Percentiles rank a stretch among this genome's conserved stretches.
phyloP scores from a whole-genome alignment of 2,113 vertebrate species.

The Gymnobelideus leadbeateri region DNA sequence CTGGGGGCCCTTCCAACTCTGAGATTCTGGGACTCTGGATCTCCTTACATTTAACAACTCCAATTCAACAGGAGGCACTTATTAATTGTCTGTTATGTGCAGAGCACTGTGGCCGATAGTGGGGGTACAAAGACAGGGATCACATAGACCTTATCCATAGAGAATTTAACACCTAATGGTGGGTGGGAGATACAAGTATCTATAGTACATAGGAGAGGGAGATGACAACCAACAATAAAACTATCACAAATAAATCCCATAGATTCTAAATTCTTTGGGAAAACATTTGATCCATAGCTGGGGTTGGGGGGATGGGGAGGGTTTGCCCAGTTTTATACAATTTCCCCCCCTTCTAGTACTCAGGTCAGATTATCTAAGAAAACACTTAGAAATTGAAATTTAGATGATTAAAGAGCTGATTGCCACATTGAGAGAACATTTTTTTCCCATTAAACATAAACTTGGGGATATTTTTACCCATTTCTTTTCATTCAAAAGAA shows the following conservation, averaged over 20 bases:
- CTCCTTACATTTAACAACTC: background rate
- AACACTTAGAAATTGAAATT: background rate
- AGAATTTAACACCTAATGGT: background rate
- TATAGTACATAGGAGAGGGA: background rate
- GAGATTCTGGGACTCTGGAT: background rate
- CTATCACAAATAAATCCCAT: background rate
- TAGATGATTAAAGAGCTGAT: conserved; percentile 6
- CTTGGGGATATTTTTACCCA: background rate
- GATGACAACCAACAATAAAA: background rate
- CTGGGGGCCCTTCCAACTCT: background rate
- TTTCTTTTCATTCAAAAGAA: conserved; percentile 38
- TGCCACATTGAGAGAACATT: background rate
- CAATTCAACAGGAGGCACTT: background rate
- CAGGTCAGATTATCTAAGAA: background rate
- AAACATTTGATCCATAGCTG: background rate
- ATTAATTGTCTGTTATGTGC: background rate
- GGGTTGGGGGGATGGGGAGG: too few species aligned
- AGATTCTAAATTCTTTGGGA: background rate
- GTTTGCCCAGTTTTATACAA: background rate
- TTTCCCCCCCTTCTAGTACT: background rate
- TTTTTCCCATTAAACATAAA: conserved; percentile 7
- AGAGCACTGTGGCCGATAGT: background rate
- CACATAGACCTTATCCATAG: background rate
- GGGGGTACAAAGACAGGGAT: background rate
- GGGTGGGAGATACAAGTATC: background rate